Percentiles rank a stretch among this genome's conserved stretches.
Evolutionary conservation across 2,797 vertebrate species (phyloP).

Genomic region (Danio tinwini): DNA sequence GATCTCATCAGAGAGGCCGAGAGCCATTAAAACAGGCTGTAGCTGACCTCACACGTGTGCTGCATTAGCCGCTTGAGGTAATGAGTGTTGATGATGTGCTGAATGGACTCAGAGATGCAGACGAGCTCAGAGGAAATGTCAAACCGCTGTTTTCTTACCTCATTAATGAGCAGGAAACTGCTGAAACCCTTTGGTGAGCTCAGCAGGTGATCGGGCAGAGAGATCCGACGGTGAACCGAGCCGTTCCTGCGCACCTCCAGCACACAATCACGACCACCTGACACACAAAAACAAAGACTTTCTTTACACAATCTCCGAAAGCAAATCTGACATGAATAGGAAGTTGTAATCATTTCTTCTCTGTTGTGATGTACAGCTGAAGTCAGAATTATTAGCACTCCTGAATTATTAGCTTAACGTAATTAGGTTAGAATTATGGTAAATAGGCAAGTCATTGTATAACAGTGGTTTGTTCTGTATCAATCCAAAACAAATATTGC

Average conservation of each 20-base stretch:
- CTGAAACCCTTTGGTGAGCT: constrained; percentile 66
- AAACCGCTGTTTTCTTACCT: constrained; percentile 70
- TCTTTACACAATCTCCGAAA: neutral
- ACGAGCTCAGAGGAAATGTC: neutral
- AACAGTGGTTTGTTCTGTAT: no score
- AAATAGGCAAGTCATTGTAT: no score
- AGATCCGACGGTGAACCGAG: constrained; percentile 69
- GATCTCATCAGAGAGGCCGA: neutral
- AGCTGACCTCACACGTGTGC: constrained; percentile 12
- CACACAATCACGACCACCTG: constrained; percentile 84
- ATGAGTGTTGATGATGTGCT: constrained; percentile 8
- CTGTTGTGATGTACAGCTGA: no score
- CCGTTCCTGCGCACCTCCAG: constrained; percentile 79
- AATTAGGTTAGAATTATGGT: no score
- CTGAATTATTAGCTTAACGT: no score
- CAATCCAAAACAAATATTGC: no score
- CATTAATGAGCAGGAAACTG: constrained; percentile 78
- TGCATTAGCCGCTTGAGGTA: neutral
- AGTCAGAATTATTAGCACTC: no score
- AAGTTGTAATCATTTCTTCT: no score
- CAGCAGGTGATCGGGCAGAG: constrained; percentile 70
- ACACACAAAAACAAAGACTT: neutral
- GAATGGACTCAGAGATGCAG: neutral
- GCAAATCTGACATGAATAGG: neutral
- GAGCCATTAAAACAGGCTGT: neutral